Evolutionary conservation across 2,113 vertebrate species (phyloP).

Genomic region (Dendropsophus ebraccatus): DNA sequence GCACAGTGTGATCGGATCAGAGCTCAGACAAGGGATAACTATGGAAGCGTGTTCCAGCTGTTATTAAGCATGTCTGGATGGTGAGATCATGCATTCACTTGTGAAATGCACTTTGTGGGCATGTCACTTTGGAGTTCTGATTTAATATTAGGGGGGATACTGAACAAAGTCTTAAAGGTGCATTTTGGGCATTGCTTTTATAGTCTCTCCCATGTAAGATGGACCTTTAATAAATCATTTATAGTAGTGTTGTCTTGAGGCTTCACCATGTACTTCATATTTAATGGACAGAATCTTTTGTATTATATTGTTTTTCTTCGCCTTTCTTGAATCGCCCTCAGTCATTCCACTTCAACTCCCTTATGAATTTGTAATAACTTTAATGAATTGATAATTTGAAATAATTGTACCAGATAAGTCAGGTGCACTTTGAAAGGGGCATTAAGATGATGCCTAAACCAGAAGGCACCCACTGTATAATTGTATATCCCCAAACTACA

Average conservation of each 20-base stretch:
- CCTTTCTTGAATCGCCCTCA: not conserved
- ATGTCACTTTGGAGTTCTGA: constrained; percentile 11
- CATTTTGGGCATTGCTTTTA: not conserved
- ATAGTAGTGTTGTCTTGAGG: constrained; percentile 4
- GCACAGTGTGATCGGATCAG: constrained; percentile 4
- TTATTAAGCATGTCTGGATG: constrained; percentile 14
- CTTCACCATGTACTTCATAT: not conserved
- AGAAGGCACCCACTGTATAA: not conserved
- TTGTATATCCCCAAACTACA: not conserved
- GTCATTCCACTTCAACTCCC: not conserved
- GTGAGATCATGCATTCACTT: constrained; percentile 19
- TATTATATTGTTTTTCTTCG: constrained; percentile 21
- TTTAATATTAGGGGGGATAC: not conserved
- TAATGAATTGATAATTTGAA: not conserved
- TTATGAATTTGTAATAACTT: constrained; percentile 4
- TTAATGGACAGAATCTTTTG: constrained; percentile 32
- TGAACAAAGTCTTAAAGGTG: not conserved
- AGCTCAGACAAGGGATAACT: constrained; percentile 18
- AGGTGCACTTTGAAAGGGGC: not conserved
- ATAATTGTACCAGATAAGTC: not conserved
- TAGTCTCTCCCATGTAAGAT: constrained; percentile 4
- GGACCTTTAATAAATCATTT: constrained; percentile 26
- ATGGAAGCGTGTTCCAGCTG: constrained; percentile 3
- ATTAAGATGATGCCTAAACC: not conserved
- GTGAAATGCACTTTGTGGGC: not conserved